Evolutionary conservation across 2,888 invertebrate species (phyloP).

Genomic region (Linnaemya vulpina): DNA sequence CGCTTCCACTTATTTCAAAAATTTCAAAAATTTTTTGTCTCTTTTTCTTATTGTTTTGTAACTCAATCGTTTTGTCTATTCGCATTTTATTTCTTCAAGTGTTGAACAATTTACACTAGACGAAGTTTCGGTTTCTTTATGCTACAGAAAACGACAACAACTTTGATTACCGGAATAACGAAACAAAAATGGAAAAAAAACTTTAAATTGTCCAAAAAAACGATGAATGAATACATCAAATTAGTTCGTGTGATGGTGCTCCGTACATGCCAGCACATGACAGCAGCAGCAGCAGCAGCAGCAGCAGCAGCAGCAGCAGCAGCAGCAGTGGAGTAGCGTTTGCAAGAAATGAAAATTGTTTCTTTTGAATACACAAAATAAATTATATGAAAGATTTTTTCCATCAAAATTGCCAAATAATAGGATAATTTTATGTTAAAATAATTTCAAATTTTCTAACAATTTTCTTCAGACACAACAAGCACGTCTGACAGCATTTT

Average conservation of each 20-base stretch:
- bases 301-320: too few relatives aligned
- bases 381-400: conserved; percentile 15
- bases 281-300: too few relatives aligned
- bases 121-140: conserved; percentile 5
- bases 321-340: too few relatives aligned
- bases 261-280: not conserved
- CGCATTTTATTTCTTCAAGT: conserved; percentile 9
- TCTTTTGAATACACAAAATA: conserved; percentile 14
- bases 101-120: conserved; percentile 1
- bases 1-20: too few relatives aligned
- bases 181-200: conserved; percentile 32
- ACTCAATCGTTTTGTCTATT: not conserved
- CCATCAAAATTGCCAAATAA: conserved; percentile 15
- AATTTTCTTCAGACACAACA: not conserved
- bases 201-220: conserved; percentile 25
- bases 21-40: too few relatives aligned
- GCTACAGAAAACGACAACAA: conserved; percentile 57
- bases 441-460: conserved; percentile 22
- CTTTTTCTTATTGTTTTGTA: too few relatives aligned
- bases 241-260: conserved; percentile 8
- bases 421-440: conserved; percentile 16
- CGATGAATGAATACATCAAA: conserved; percentile 33
- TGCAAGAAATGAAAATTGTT: conserved; percentile 46
- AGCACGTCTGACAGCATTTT: not conserved
- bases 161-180: conserved; percentile 47